Percentiles rank a stretch among this genome's conserved stretches.
These are phyloP conservation scores for Catharus bicknelli DNA, from an alignment of 2,113 vertebrate genomes.

Conservation along the genomic window DNA sequence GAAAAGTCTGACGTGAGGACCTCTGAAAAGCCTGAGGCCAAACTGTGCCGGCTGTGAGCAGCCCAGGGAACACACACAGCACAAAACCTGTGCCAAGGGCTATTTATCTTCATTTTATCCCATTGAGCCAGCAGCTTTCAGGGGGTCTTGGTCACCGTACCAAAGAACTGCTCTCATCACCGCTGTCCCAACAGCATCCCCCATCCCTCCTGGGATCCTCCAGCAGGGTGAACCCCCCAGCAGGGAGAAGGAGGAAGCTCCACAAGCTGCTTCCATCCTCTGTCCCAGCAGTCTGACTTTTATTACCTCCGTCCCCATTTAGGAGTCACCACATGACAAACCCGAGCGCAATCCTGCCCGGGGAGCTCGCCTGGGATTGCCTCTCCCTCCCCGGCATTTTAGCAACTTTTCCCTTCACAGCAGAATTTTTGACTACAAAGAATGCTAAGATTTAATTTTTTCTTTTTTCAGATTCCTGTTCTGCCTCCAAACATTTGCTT, in stretches of 20 bases:
- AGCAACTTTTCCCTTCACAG: background rate
- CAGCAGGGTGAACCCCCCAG: rapidly evolving
- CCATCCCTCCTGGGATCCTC: background rate
- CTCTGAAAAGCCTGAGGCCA: background rate
- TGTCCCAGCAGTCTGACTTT: background rate
- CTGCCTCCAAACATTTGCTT: slow-evolving; percentile 37
- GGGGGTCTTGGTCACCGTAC: background rate
- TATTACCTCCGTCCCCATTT: slow-evolving; percentile 38
- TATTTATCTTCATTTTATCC: slow-evolving; percentile 1
- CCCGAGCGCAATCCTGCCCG: background rate
- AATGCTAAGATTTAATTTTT: background rate
- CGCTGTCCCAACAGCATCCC: background rate
- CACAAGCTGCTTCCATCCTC: background rate
- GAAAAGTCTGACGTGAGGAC: background rate
- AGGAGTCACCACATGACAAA: slow-evolving; percentile 27
- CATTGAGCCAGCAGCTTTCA: rapidly evolving
- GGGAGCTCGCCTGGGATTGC: background rate
- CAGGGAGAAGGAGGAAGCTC: background rate
- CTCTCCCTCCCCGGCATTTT: background rate
- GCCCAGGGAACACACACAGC: background rate
- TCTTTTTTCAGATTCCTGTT: background rate
- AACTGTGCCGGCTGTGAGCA: background rate
- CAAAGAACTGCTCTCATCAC: background rate
- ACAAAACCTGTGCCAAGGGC: background rate
- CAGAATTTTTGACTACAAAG: background rate